A percentile compares a stretch with the other conserved stretches of the same genome.
These are phyloP conservation scores for Amorpha juglandis DNA, from an alignment of 2,888 invertebrate genomes.

Conservation along the genomic window DNA sequence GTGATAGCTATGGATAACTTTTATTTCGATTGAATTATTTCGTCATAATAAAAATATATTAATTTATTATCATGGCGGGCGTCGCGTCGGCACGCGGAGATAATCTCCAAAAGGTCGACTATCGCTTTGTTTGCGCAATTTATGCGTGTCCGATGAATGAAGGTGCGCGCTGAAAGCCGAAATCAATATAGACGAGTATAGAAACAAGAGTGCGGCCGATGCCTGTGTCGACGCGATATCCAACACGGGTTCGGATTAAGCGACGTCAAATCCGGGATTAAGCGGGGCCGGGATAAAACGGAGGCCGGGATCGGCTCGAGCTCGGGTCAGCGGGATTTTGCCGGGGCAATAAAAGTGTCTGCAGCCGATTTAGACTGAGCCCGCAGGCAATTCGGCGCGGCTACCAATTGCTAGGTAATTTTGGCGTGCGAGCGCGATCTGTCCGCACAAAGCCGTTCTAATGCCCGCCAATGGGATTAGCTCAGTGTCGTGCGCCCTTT, in stretches of 20 bases:
- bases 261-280: slow-evolving; percentile 85
- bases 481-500: slow-evolving; percentile 74
- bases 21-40: slow-evolving; percentile 73
- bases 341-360: slow-evolving; percentile 84
- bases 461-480: slow-evolving; percentile 82
- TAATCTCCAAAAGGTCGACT: slow-evolving; percentile 56
- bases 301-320: slow-evolving; percentile 71
- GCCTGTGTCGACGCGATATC: slow-evolving; percentile 85
- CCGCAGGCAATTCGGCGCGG: slow-evolving; percentile 77
- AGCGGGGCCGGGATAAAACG: slow-evolving; percentile 78
- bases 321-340: slow-evolving; percentile 81
- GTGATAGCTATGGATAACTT: slow-evolving; percentile 77
- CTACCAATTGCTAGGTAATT: slow-evolving; percentile 84
- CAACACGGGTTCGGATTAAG: slow-evolving; percentile 88
- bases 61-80: slow-evolving; percentile 48
- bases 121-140: slow-evolving; percentile 59
- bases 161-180: slow-evolving; percentile 66
- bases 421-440: slow-evolving; percentile 80
- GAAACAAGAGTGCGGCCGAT: slow-evolving; percentile 68
- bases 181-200: slow-evolving; percentile 71
- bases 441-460: slow-evolving; percentile 81
- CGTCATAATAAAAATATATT: slow-evolving; percentile 64
- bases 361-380: slow-evolving; percentile 84
- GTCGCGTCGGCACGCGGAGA: slow-evolving; percentile 42
- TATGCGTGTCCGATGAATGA: slow-evolving; percentile 50